Conservation (phyloP, 2,797 vertebrate genomes). For the Pseudomugil gertrudae region DNA sequence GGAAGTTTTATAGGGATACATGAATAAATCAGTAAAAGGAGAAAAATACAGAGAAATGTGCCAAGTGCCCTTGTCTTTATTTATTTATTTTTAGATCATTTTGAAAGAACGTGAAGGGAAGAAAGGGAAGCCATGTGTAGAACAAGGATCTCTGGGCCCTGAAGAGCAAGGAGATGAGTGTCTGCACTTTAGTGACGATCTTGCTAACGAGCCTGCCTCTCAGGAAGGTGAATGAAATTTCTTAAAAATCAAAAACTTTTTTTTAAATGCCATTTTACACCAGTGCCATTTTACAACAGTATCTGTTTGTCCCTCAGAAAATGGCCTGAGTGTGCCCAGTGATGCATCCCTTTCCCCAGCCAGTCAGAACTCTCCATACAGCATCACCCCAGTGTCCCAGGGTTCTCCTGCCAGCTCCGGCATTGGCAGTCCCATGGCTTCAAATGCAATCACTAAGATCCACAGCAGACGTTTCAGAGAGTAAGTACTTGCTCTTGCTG, state of each 20-base stretch:
- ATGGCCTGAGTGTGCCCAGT: conserved; percentile 93
- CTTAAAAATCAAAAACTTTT: not conserved
- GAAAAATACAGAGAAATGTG: not conserved
- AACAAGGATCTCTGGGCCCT: conserved; percentile 83
- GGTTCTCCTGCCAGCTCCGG: conserved; percentile 96
- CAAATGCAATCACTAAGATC: conserved; percentile 96
- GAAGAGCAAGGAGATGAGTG: conserved; percentile 88
- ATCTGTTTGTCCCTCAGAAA: conserved; percentile 80
- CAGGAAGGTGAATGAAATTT: conserved; percentile 83
- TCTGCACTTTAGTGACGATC: conserved; percentile 86
- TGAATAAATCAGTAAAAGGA: not conserved
- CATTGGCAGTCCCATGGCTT: conserved; percentile 97
- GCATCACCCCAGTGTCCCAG: conserved; percentile 98
- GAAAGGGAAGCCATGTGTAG: conserved; percentile 89
- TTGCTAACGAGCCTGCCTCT: conserved; percentile 87
- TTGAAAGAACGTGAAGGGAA: conserved; percentile 97
- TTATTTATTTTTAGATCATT: conserved; percentile 87
- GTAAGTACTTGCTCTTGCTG: conserved; percentile 81
- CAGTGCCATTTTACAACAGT: not conserved
- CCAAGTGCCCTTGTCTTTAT: not conserved
- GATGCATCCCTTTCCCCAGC: conserved; percentile 95
- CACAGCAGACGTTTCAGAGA: conserved; percentile 98
- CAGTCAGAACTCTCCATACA: conserved; percentile 98
- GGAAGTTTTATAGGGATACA: not conserved
- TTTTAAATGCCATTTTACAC: not conserved